These are phyloP conservation scores for Ictidomys tridecemlineatus DNA, from an alignment of 2,113 vertebrate species.

Conservation along the genomic window DNA sequence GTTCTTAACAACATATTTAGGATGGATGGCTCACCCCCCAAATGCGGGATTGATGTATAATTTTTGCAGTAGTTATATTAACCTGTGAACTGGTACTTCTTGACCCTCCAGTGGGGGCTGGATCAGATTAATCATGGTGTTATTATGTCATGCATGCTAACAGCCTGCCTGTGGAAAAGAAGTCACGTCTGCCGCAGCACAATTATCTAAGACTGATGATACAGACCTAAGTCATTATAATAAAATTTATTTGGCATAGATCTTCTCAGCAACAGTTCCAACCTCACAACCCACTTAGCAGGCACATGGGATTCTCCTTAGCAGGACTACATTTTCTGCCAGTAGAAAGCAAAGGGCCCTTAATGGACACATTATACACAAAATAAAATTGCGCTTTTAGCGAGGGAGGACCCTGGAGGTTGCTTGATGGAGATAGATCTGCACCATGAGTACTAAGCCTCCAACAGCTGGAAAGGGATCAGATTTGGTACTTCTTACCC, in stretches of 20 bases:
- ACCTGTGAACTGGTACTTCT: not conserved
- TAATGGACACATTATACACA: not conserved
- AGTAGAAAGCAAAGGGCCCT: not conserved
- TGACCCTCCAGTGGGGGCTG: not conserved
- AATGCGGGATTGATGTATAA: not conserved
- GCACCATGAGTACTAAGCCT: not conserved
- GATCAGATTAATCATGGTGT: constrained; percentile 25
- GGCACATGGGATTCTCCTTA: constrained; percentile 26
- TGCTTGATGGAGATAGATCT: not conserved
- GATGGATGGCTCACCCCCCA: not conserved
- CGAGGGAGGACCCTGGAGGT: not conserved
- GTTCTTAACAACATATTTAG: not conserved
- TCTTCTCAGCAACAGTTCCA: not conserved
- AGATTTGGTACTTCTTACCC: not conserved
- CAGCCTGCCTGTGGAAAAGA: constrained; percentile 76
- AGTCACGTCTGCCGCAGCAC: constrained; percentile 72
- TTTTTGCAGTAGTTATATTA: not conserved
- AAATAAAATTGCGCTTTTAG: not conserved
- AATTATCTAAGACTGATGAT: constrained; percentile 74
- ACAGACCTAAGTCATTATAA: constrained; percentile 46
- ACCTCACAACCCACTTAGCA: constrained; percentile 14
- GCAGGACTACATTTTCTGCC: not conserved
- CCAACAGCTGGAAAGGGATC: not conserved
- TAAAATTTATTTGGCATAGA: constrained; percentile 59
- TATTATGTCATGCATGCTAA: constrained; percentile 62